These are phyloP conservation scores for Trachelus stipa DNA, from an alignment of 2,888 invertebrate species.

Conservation along the genomic window DNA sequence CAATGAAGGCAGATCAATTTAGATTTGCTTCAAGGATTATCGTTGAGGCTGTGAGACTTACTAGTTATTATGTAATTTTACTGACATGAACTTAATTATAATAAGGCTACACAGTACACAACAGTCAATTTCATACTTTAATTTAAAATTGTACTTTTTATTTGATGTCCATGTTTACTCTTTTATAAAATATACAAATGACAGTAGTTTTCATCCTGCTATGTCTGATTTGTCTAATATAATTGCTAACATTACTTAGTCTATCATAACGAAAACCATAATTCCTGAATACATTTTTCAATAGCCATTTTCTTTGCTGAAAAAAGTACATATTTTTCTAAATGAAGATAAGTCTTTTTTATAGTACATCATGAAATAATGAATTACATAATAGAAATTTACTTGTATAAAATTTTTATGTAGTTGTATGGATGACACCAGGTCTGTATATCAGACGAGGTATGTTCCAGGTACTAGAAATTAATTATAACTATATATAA, in stretches of 20 bases:
- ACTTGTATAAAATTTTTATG: neutral
- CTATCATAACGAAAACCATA: neutral
- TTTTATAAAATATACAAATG: neutral
- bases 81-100: neutral
- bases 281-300: neutral
- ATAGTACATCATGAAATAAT: conserved; percentile 3
- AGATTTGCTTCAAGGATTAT: neutral
- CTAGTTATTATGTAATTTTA: neutral
- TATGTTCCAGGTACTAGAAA: neutral
- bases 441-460: neutral
- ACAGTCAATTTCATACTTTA: neutral
- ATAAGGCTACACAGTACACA: neutral
- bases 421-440: neutral
- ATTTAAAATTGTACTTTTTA: neutral
- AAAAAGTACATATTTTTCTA: neutral
- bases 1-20: neutral
- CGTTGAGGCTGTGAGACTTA: neutral
- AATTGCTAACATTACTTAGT: neutral
- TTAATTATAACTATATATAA: neutral
- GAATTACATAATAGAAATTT: neutral
- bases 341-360: neutral
- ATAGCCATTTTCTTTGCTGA: neutral
- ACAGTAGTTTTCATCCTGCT: neutral
- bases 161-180: neutral
- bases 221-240: neutral